phyloP scores from a whole-genome alignment of 2,888 invertebrate genomes.

The Allygus modestus region DNA sequence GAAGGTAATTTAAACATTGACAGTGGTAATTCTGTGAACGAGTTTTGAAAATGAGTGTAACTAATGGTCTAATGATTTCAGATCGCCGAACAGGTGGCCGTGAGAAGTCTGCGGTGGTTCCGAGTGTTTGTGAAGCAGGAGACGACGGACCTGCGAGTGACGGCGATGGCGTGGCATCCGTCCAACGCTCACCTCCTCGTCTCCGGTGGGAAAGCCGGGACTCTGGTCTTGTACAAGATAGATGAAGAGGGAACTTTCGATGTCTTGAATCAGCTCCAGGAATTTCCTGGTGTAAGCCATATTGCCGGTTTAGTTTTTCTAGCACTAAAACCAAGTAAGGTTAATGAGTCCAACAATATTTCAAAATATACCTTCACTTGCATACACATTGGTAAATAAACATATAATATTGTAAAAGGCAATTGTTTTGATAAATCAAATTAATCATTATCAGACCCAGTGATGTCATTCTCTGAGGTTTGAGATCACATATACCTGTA shows the following conservation, averaged over 20 bases:
- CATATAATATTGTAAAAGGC: too few species aligned
- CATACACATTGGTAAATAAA: too few species aligned
- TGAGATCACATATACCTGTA: too few species aligned
- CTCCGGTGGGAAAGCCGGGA: constrained; percentile 67
- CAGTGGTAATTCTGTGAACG: too few species aligned
- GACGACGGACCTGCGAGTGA: constrained; percentile 60
- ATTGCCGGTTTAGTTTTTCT: too few species aligned
- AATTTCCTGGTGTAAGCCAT: constrained; percentile 38
- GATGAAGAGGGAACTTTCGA: background rate
- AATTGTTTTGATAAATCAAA: too few species aligned
- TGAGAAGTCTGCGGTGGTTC: background rate
- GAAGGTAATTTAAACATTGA: too few species aligned
- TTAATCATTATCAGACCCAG: too few species aligned
- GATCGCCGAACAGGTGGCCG: constrained; percentile 17
- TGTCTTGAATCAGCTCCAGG: background rate
- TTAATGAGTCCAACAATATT: background rate
- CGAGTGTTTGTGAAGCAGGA: background rate
- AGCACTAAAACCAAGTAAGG: background rate
- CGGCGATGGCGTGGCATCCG: constrained; percentile 67
- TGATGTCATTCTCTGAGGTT: too few species aligned
- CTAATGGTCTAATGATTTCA: too few species aligned
- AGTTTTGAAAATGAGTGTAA: too few species aligned
- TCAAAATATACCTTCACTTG: background rate
- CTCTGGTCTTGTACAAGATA: constrained; percentile 62
- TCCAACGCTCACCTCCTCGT: constrained; percentile 63